Evolutionary conservation across 2,797 vertebrate genomes (phyloP), one percentile per base, ranked within the genome.

Genomic region (Hozukius guyotensis): DNA sequence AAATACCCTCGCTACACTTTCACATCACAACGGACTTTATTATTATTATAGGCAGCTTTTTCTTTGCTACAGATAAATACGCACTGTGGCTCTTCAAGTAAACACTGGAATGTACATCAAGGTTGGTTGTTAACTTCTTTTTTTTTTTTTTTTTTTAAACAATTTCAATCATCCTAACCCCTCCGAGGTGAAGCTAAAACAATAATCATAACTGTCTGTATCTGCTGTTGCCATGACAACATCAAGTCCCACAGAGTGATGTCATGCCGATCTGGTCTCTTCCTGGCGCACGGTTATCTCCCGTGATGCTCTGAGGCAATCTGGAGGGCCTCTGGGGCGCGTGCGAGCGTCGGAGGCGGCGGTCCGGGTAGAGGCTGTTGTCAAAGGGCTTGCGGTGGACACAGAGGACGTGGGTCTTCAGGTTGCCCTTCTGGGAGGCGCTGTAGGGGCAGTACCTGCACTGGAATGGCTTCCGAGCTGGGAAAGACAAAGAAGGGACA

Each of bases 301-400:
- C 92, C 4, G 69, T n/a, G 80, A 84, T 60, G 80, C 88, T 82
- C 76, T 64, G 86, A 63, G 91, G 88, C 81, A 71, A 76, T 87
- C 84, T 85, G 75, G 92, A 84, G 75, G 87, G 59, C 81, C 82
- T 74, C 78, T 85, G 93, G 67, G 91, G 89, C 88, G 2, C 78
- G 80, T 98, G 96, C 75, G 97, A 97, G 89, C 98, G 97, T 77
- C 99, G 98, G 92, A 99, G 98, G 93, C 98, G 97, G 79, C 98
- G 98, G 92, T 99, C 99, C 0, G 99, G 99, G 87, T 99, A 99
- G 90, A 98, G 97, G 94, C 97, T 99, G 96, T 98, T 99, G 97
- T 99, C 98, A 57, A 99, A 99, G 93, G 98, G 98, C 96, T 97
- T 98, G 87, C 98, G 98, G 94, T 99, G 99, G 85, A 99, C 99